Conservation (phyloP, 2,113 vertebrate genomes). For the Neoarius graeffei region DNA sequence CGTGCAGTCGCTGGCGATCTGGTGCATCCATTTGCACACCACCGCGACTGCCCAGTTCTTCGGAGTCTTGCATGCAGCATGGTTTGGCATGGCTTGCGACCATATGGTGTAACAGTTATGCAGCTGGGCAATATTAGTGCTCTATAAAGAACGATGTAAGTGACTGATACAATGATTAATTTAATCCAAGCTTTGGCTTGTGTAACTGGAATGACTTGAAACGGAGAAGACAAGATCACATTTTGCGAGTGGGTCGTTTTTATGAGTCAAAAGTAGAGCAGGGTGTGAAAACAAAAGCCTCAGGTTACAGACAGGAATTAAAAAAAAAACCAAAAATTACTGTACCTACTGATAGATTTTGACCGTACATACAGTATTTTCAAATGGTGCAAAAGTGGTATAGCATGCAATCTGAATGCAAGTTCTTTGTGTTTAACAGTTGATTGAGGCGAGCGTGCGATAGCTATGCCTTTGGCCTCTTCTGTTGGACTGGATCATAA, state of each 20-base stretch:
- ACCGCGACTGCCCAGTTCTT: background rate
- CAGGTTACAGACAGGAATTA: background rate
- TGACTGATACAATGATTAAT: conserved; percentile 21
- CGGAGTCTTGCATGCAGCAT: background rate
- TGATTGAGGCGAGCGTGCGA: background rate
- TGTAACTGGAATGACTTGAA: background rate
- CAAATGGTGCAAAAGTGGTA: background rate
- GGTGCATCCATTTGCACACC: conserved; percentile 8
- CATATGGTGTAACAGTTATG: conserved; percentile 16
- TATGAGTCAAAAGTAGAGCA: background rate
- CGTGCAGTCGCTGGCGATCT: background rate
- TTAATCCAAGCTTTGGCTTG: conserved; percentile 3
- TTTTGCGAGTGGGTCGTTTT: background rate
- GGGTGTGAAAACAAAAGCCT: conserved; percentile 22
- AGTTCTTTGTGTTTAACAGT: background rate
- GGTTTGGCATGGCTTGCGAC: conserved; percentile 18
- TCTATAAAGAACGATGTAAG: conserved; percentile 1
- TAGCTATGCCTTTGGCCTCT: background rate
- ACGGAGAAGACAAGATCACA: conserved; percentile 1
- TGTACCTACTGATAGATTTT: background rate
- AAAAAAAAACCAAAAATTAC: background rate
- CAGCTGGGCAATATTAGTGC: conserved; percentile 10
- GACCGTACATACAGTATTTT: background rate
- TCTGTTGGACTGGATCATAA: background rate
- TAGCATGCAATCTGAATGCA: background rate